These are phyloP conservation scores for Centropus unirufus DNA, from an alignment of 2,113 vertebrate genomes.

Conservation along the genomic window DNA sequence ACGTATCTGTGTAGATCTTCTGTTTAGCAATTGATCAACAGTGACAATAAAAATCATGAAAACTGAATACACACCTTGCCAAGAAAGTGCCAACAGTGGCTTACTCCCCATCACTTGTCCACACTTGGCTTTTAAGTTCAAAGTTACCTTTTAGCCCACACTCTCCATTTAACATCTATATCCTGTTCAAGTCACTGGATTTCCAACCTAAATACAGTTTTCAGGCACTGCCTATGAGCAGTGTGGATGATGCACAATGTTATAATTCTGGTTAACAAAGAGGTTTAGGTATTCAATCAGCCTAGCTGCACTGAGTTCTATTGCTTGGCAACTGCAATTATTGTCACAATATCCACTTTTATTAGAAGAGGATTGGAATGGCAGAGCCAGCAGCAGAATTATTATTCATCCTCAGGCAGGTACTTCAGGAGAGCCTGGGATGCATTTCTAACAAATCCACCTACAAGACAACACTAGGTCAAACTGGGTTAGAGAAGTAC, in stretches of 20 bases:
- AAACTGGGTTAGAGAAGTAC: not conserved
- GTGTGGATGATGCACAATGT: not conserved
- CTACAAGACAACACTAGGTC: not conserved
- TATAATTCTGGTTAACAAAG: not conserved
- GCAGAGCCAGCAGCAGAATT: not conserved
- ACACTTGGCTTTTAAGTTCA: not conserved
- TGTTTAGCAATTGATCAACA: not conserved
- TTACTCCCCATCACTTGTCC: not conserved
- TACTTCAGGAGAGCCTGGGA: not conserved
- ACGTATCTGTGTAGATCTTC: fast-evolving
- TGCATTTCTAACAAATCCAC: not conserved
- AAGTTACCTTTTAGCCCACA: not conserved
- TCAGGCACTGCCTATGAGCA: not conserved
- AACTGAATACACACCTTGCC: not conserved
- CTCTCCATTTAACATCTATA: not conserved
- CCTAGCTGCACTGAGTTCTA: not conserved
- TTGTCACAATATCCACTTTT: not conserved
- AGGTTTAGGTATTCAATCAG: not conserved
- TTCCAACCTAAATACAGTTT: not conserved
- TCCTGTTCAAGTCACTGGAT: not conserved
- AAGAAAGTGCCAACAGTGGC: not conserved
- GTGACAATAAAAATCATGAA: not conserved
- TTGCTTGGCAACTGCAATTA: conserved; percentile 13
- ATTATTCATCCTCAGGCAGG: not conserved
- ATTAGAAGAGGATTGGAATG: not conserved